phyloP scores from a whole-genome alignment of 1,140 invertebrate species.

The Orius laevigatus region DNA sequence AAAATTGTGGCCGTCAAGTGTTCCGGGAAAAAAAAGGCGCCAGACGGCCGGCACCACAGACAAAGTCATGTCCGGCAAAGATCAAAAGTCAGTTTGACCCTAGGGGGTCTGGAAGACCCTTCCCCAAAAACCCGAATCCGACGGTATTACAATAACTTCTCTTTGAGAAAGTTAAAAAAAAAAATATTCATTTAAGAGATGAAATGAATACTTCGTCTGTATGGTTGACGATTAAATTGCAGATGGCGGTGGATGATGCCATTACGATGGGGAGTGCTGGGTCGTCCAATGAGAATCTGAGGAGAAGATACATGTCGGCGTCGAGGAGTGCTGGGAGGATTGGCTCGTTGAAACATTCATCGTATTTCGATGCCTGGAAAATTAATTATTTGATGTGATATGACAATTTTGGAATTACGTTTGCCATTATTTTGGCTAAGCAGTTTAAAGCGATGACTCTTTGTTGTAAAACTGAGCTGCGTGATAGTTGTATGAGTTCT shows the following conservation, averaged over 20 bases:
- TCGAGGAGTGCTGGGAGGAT: conserved; percentile 37
- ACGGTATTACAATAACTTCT: no score
- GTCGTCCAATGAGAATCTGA: conserved; percentile 75
- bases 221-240: conserved; percentile 53
- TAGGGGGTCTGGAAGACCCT: no score
- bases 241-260: conserved; percentile 51
- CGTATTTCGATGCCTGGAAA: conserved; percentile 32
- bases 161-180: no score
- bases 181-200: background rate
- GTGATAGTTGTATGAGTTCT: conserved; percentile 63
- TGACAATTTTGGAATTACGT: conserved; percentile 38
- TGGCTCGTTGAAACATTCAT: conserved; percentile 37
- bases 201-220: conserved; percentile 33
- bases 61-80: no score
- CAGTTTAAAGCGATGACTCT: conserved; percentile 58
- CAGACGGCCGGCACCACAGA: no score
- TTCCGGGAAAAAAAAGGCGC: no score
- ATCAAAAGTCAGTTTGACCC: no score
- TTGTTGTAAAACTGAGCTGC: conserved; percentile 54
- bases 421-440: conserved; percentile 58
- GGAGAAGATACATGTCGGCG: conserved; percentile 52
- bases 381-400: background rate
- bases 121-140: no score
- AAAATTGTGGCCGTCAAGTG: no score
- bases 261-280: conserved; percentile 51